Evolutionary conservation across 2,113 vertebrate species (phyloP).

Genomic region (cattle (Bos taurus)): DNA sequence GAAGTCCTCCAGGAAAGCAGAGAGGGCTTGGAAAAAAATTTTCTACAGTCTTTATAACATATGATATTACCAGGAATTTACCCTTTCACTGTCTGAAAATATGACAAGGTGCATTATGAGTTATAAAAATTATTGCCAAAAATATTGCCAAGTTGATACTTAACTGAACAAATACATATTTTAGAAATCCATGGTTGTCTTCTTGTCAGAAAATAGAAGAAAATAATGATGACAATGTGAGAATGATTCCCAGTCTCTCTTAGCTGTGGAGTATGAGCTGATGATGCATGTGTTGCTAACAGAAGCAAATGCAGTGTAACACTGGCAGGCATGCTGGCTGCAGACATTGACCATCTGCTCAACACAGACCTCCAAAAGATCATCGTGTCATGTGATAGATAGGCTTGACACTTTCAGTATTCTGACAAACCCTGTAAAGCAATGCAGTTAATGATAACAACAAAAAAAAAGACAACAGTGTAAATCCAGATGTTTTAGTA

Average conservation of each 20-base stretch:
- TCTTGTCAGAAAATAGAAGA: conserved; percentile 36
- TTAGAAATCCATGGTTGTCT: conserved; percentile 10
- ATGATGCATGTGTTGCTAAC: neutral
- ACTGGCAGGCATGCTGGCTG: neutral
- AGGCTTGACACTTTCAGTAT: neutral
- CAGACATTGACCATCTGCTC: conserved; percentile 54
- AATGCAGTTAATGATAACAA: neutral
- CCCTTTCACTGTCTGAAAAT: neutral
- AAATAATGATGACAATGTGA: conserved; percentile 33
- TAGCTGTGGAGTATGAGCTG: neutral
- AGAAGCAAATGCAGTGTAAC: neutral
- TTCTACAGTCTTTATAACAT: neutral
- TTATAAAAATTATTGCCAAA: neutral
- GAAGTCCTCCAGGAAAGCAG: neutral
- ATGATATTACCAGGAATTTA: neutral
- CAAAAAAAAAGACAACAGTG: neutral
- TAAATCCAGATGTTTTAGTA: neutral
- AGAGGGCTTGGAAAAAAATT: neutral
- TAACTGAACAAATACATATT: conserved; percentile 37
- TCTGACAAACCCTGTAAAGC: neutral
- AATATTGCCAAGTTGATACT: conserved; percentile 19
- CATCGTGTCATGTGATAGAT: neutral
- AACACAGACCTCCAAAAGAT: neutral
- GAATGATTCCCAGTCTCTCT: conserved; percentile 29
- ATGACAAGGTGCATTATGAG: conserved; percentile 4